Base-by-base conservation (phyloP, 2,888 invertebrate species). In the Drosophila prostipennis region DNA sequence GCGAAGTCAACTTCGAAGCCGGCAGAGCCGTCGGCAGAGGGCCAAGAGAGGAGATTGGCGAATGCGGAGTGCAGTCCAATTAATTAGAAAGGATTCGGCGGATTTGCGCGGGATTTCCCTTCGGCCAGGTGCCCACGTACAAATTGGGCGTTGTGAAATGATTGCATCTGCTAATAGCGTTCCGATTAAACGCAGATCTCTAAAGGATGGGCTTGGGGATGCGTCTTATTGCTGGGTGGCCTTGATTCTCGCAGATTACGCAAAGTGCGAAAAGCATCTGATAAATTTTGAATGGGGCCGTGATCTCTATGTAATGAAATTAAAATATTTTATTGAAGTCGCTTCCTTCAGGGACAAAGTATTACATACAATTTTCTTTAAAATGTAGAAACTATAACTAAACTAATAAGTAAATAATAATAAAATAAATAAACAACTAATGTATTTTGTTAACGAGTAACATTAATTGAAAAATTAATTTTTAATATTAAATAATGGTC, bases 41-140 rank as follows among this genome's bases (percentile, higher is more conserved):
- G 60, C 63, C 63, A 48, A 58, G 72, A 72, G 67, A 55, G 56
- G 81, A 79, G 48, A 79, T 87, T 84, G 89, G 87, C 88, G 67
- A 46, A 49, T 36, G 60, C 46, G 45, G 59, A 76, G 56, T 74
- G 77, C 74, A 64, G 40, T 75, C 59, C 64, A 77, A 74, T 79
- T 71, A 81, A 88, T 84, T 87, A 84, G 89, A 84, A 84, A 79
- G 84, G 84, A 84, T 84, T 89, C 81, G 63, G 16, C 16, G 56
- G 58, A 58, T 23, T 56, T 13, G 56, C n/a, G 16, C 40, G 61
- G 77, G 72, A 74, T 78, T 83, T 80, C 67, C 72, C 59, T 64
- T 42, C 32, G 26, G 11, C 19, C 60, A 6, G 42, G n/a, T 37
- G 52, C 58, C 52, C 71, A 70, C 59, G 56, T 73, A 37, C 48